Evolutionary conservation across 2,888 invertebrate genomes (phyloP).

Genomic region (Orchestes rusci): DNA sequence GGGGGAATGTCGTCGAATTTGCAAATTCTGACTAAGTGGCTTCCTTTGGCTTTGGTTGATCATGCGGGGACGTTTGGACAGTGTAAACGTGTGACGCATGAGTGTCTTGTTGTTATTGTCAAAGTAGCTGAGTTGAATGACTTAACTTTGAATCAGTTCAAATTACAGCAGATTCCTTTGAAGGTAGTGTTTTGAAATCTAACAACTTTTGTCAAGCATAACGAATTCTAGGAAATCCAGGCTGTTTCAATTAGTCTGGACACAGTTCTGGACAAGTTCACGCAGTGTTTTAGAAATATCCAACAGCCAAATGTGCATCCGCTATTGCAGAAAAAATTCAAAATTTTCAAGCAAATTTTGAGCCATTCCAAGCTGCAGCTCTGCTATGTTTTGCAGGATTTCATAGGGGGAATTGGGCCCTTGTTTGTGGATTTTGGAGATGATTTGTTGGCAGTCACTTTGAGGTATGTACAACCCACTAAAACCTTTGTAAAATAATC

Average conservation of each 20-base stretch:
- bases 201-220: no score
- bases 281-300: slow-evolving; percentile 48
- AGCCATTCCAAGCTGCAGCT: slow-evolving; percentile 51
- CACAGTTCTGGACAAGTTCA: slow-evolving; percentile 49
- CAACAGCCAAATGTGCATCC: slow-evolving; percentile 36
- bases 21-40: slow-evolving; percentile 47
- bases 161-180: no score
- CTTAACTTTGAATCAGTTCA: no score
- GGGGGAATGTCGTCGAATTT: slow-evolving; percentile 43
- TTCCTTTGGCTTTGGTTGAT: slow-evolving; percentile 49
- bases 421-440: slow-evolving; percentile 54
- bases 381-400: slow-evolving; percentile 48
- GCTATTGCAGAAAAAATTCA: slow-evolving; percentile 43
- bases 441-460: slow-evolving; percentile 50
- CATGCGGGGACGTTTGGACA: slow-evolving; percentile 47
- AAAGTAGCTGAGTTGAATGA: slow-evolving; percentile 43
- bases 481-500: not conserved
- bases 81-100: slow-evolving; percentile 48
- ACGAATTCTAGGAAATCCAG: slow-evolving; percentile 57
- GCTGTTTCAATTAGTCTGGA: slow-evolving; percentile 50
- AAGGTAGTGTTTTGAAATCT: no score
- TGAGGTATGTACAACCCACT: slow-evolving; percentile 44
- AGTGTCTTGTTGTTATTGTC: slow-evolving; percentile 39
- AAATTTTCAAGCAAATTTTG: slow-evolving; percentile 48
- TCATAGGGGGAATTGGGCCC: slow-evolving; percentile 51